A percentile compares a stretch with the other conserved stretches of the same genome.
phyloP scores from a whole-genome alignment of 2,888 invertebrate species.

The Diloba caeruleocephala region DNA sequence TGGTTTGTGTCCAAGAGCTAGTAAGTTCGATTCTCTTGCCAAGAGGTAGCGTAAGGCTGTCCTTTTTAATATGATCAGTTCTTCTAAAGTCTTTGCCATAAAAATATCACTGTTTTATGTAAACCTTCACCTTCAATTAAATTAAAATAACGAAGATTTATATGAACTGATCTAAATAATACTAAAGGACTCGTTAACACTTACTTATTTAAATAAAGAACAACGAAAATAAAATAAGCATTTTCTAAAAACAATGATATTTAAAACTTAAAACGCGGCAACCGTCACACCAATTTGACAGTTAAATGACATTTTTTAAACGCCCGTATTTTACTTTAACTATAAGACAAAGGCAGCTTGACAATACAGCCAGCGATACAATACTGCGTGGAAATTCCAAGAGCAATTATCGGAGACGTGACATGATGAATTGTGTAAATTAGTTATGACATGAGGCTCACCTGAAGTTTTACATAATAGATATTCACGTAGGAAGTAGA shows the following conservation, averaged over 20 bases:
- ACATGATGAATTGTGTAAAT: constrained; percentile 56
- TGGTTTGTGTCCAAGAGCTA: constrained; percentile 74
- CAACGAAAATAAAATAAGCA: background rate
- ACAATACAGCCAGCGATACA: constrained; percentile 30
- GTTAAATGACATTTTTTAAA: constrained; percentile 33
- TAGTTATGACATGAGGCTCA: constrained; percentile 37
- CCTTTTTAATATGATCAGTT: constrained; percentile 73
- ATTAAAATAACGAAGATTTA: too few species aligned
- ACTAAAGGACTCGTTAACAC: background rate
- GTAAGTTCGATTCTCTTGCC: constrained; percentile 72
- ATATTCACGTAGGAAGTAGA: constrained; percentile 7
- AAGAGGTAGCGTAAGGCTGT: constrained; percentile 73
- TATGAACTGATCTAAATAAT: too few species aligned
- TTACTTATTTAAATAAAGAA: background rate
- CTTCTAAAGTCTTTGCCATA: constrained; percentile 81
- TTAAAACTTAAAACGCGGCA: constrained; percentile 3
- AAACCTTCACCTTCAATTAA: background rate
- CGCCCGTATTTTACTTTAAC: constrained; percentile 8
- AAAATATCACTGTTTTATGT: constrained; percentile 24
- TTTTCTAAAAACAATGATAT: constrained; percentile 5
- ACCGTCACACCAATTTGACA: constrained; percentile 9
- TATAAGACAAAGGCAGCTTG: constrained; percentile 37
- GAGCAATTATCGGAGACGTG: constrained; percentile 66
- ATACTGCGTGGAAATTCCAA: constrained; percentile 65
- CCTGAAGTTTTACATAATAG: constrained; percentile 33